Evolutionary conservation across 2,888 invertebrate species (phyloP).

Genomic region (Cantharis rufa): DNA sequence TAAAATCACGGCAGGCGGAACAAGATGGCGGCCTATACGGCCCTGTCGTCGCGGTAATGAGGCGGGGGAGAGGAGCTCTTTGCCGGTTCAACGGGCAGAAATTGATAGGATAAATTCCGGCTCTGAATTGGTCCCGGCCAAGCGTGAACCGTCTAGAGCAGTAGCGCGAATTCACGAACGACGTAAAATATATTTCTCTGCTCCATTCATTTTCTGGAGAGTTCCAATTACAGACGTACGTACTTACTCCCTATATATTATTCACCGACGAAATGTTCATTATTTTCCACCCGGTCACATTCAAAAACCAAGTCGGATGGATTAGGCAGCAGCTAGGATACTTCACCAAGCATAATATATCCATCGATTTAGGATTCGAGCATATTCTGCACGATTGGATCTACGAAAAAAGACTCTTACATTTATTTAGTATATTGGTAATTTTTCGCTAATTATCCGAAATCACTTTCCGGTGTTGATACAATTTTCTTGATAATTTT

Average conservation of each 20-base stretch:
- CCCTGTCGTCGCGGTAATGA: conserved; percentile 40
- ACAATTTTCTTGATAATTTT: not conserved
- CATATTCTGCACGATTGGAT: not conserved
- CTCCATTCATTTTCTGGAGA: conserved; percentile 30
- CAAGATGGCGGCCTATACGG: conserved; percentile 53
- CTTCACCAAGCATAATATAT: not conserved
- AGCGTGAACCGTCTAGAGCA: conserved; percentile 58
- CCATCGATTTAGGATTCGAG: not conserved
- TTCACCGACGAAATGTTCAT: conserved; percentile 12
- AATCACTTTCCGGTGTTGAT: not conserved
- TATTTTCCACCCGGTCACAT: not conserved
- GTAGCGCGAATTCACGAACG: conserved; percentile 38
- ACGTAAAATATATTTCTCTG: conserved; percentile 32
- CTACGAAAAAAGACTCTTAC: not conserved
- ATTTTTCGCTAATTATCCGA: not conserved
- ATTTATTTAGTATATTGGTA: not conserved
- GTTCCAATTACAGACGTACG: conserved; percentile 27
- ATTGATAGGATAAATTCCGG: conserved; percentile 68
- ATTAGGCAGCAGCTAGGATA: not conserved
- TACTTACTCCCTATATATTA: conserved; percentile 17
- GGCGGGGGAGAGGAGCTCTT: conserved; percentile 54
- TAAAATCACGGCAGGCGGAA: conserved; percentile 52
- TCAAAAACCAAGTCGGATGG: not conserved
- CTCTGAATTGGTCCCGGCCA: conserved; percentile 65
- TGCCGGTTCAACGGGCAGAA: conserved; percentile 66